Base-by-base conservation (phyloP, 1,140 invertebrate genomes). In the Psilanteris sp. region DNA sequence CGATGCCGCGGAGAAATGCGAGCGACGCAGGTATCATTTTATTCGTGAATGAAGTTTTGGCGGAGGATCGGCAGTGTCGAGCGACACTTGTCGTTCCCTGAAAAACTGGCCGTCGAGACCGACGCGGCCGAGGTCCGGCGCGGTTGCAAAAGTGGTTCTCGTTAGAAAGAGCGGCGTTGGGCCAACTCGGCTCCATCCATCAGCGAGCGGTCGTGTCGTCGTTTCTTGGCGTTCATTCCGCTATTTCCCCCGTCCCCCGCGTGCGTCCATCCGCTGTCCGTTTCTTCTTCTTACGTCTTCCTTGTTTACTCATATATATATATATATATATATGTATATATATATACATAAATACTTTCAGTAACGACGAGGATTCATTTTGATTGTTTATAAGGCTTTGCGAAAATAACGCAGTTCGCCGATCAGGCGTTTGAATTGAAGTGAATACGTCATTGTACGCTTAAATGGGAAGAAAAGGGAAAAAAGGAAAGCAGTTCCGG, bases 161-260 rank as follows among this genome's bases (percentile, higher is more conserved):
- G 50, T 68, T 68, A 68, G 50, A 32, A 67, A 55, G 37, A 43
- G 39, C 62, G 39, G 18, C 31, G 64, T 52, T 44, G 52, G 64
- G 52, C 52, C 64, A 59, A 50, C 66, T 52, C 27, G 43, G 54
- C 54, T 43, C 44, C 54, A 70, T 70, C 66, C 66, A 70, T 70
- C 66, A 70, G 11, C 27, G 43, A 39, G 64, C 24, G 75, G 57
- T 59, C 74, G 70, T 77, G n/a, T 81, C 79, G 81, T 81, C 81
- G 82, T 73, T 75, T 55, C 46, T 52, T 82, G 79, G 75, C 79
- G 81, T 83, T 78, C 71, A 66, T 61, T 73, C 41, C 73, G 55
- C 72, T 54, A 66, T 52, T 27, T 41, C 27, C 26, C 41, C 39
- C 14, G 3, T 22, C 22, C 22, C 29, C 55, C 16, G 24, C 31